phyloP scores from a whole-genome alignment of 1,140 invertebrate species.

The Antheraea pernyi region DNA sequence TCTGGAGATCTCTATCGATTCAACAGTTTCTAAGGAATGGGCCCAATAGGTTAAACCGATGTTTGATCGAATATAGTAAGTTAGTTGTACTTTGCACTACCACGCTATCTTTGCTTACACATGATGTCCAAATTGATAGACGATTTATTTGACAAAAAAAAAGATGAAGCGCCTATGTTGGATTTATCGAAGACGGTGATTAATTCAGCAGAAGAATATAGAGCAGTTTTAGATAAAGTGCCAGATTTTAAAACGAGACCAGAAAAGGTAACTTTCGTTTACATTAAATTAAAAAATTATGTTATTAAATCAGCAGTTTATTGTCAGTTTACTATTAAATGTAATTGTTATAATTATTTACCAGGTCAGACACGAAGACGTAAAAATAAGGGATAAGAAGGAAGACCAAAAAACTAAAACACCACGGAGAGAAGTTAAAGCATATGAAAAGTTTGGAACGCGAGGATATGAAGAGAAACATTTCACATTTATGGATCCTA shows the following conservation, averaged over 20 bases:
- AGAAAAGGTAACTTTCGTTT: conserved; percentile 84
- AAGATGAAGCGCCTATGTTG: conserved; percentile 89
- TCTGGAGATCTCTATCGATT: conserved; percentile 45
- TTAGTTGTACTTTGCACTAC: conserved; percentile 17
- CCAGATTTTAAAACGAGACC: conserved; percentile 94
- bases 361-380: conserved; percentile 81
- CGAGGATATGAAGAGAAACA: conserved; percentile 79
- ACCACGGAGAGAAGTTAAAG: conserved; percentile 82
- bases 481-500: conserved; percentile 88
- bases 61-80: conserved; percentile 17
- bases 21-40: conserved; percentile 50
- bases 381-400: conserved; percentile 83
- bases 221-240: conserved; percentile 89
- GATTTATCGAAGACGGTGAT: conserved; percentile 90
- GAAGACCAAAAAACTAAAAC: conserved; percentile 84
- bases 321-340: too few relatives aligned
- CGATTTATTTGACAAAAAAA: conserved; percentile 91
- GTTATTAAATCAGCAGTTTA: neutral
- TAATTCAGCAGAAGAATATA: conserved; percentile 89
- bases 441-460: conserved; percentile 75
- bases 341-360: conserved; percentile 2
- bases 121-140: conserved; percentile 84
- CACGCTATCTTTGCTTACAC: conserved; percentile 17
- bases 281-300: conserved; percentile 3
- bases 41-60: conserved; percentile 7